Conservation (phyloP, 1,140 invertebrate species). For the Leptopilina boulardi region DNA sequence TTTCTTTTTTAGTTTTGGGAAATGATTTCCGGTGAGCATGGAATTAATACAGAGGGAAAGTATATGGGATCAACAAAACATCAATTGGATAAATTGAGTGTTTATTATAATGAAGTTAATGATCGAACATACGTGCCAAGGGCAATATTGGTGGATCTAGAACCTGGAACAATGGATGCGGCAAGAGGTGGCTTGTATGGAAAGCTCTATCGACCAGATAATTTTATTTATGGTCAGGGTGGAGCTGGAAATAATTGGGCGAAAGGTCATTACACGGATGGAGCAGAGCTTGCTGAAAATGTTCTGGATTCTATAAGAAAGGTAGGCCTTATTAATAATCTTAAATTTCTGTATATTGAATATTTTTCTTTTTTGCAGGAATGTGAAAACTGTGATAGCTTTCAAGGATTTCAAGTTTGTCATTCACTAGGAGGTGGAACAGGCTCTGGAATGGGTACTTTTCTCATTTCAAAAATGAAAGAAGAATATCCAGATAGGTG, state of each 20-base stretch:
- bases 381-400: constrained; percentile 89
- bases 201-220: constrained; percentile 88
- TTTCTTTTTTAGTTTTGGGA: constrained; percentile 87
- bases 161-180: constrained; percentile 86
- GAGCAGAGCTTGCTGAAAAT: constrained; percentile 79
- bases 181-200: constrained; percentile 87
- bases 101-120: constrained; percentile 91
- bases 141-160: constrained; percentile 83
- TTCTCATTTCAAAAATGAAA: constrained; percentile 86
- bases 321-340: constrained; percentile 61
- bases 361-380: constrained; percentile 71
- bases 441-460: constrained; percentile 77
- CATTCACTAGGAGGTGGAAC: constrained; percentile 84
- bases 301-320: constrained; percentile 87
- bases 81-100: constrained; percentile 88
- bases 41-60: constrained; percentile 86
- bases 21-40: constrained; percentile 91
- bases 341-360: background rate
- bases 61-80: constrained; percentile 84
- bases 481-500: constrained; percentile 88
- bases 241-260: constrained; percentile 87
- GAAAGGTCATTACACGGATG: constrained; percentile 87
- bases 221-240: constrained; percentile 84
- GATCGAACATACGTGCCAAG: constrained; percentile 85
- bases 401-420: constrained; percentile 88